phyloP scores from a whole-genome alignment of 2,888 invertebrate species.

The Oscheius onirici region DNA sequence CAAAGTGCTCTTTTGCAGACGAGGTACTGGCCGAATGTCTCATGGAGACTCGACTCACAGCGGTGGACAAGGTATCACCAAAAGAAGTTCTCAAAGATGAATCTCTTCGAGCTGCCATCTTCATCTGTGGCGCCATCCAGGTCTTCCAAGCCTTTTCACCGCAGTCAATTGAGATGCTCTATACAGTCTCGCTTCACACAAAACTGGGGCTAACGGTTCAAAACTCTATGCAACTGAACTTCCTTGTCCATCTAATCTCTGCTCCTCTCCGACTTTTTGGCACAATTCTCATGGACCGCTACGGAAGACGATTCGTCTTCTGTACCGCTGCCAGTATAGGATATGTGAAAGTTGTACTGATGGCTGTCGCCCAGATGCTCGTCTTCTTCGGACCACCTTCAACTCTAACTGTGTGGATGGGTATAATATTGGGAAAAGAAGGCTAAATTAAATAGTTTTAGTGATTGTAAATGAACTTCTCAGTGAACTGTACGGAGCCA shows the following conservation, averaged over 20 bases:
- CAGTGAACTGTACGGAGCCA: constrained; percentile 31
- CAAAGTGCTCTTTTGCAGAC: background rate
- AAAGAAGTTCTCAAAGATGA: constrained; percentile 4
- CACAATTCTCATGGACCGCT: constrained; percentile 40
- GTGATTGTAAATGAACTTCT: constrained; percentile 36
- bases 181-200: constrained; percentile 19
- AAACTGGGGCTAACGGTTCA: constrained; percentile 18
- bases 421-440: background rate
- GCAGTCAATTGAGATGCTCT: constrained; percentile 15
- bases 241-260: constrained; percentile 34
- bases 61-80: background rate
- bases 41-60: constrained; percentile 9
- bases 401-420: constrained; percentile 1
- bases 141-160: constrained; percentile 9
- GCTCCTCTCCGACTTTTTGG: constrained; percentile 43
- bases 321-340: constrained; percentile 32
- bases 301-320: constrained; percentile 43
- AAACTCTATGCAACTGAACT: constrained; percentile 33
- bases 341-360: constrained; percentile 10
- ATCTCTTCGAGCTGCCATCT: constrained; percentile 21
- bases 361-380: constrained; percentile 13
- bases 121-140: constrained; percentile 1
- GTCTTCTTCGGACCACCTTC: constrained; percentile 2
- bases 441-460: constrained; percentile 7
- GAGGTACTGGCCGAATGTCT: constrained; percentile 2